These are phyloP conservation scores for Ligdia adustata DNA, from an alignment of 2,888 invertebrate genomes.

Conservation along the genomic window DNA sequence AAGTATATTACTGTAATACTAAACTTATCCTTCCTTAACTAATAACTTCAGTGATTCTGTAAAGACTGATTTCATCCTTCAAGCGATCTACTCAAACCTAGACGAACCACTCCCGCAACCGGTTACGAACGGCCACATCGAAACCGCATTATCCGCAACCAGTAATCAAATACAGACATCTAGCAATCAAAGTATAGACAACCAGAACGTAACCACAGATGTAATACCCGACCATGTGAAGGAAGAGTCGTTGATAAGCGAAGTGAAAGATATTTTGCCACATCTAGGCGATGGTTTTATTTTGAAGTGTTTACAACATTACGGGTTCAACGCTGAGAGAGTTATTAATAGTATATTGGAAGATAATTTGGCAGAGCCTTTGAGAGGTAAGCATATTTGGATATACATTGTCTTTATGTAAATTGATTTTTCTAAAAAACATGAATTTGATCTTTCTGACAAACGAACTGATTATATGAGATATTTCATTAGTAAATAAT, in stretches of 20 bases:
- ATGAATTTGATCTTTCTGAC: too few species aligned
- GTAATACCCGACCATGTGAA: conserved; percentile 73
- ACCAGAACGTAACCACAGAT: conserved; percentile 43
- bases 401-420: background rate
- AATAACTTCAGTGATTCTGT: conserved; percentile 75
- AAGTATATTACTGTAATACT: too few species aligned
- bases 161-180: conserved; percentile 37
- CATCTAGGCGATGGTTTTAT: conserved; percentile 91
- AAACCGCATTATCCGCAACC: conserved; percentile 37
- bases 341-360: conserved; percentile 94
- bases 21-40: too few species aligned
- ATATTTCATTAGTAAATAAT: too few species aligned
- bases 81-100: conserved; percentile 77
- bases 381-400: conserved; percentile 55
- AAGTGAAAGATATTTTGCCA: conserved; percentile 91
- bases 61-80: conserved; percentile 81
- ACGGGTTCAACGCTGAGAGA: conserved; percentile 88
- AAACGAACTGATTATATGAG: too few species aligned
- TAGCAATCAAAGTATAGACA: conserved; percentile 44
- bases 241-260: conserved; percentile 81
- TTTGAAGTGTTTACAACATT: conserved; percentile 89
- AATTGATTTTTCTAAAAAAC: background rate
- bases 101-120: conserved; percentile 56
- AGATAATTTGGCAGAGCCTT: conserved; percentile 77
- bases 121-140: conserved; percentile 55